phyloP scores from a whole-genome alignment of 1,140 invertebrate genomes.

The Pseudomyrmex sp. region DNA sequence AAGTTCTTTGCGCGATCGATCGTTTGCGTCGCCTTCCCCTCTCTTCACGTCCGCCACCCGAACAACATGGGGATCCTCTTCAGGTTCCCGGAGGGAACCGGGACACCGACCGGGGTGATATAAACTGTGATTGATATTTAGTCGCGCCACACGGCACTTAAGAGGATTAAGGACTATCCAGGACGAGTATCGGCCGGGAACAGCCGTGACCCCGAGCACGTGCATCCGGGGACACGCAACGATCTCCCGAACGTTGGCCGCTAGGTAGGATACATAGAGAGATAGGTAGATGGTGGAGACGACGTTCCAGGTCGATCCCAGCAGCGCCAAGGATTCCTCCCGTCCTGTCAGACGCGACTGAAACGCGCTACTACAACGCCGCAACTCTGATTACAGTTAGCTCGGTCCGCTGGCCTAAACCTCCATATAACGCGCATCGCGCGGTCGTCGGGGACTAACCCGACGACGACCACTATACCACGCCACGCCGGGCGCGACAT shows the following conservation, averaged over 20 bases:
- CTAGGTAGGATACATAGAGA: constrained; percentile 28
- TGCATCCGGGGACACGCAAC: constrained; percentile 47
- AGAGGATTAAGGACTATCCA: constrained; percentile 82
- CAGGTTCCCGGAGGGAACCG: constrained; percentile 38
- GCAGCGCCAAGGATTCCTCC: constrained; percentile 65
- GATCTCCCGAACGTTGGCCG: constrained; percentile 45
- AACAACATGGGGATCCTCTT: constrained; percentile 13
- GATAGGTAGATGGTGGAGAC: constrained; percentile 41
- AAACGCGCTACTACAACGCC: constrained; percentile 71
- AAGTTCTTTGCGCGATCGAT: constrained; percentile 52
- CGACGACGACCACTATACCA: constrained; percentile 62
- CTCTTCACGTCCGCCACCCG: neutral
- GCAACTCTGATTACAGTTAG: constrained; percentile 83
- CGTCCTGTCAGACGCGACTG: constrained; percentile 65
- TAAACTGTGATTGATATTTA: constrained; percentile 84
- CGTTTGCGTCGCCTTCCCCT: neutral
- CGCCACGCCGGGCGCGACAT: constrained; percentile 56
- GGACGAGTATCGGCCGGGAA: constrained; percentile 75
- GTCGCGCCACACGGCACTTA: constrained; percentile 81
- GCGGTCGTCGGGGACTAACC: constrained; percentile 73
- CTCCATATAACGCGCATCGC: constrained; percentile 77
- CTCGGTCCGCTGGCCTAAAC: constrained; percentile 82
- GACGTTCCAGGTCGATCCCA: constrained; percentile 60
- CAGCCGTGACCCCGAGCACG: constrained; percentile 64
- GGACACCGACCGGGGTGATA: constrained; percentile 62